phyloP scores from a whole-genome alignment of 1,140 invertebrate species.

The Kradibia gibbosae region DNA sequence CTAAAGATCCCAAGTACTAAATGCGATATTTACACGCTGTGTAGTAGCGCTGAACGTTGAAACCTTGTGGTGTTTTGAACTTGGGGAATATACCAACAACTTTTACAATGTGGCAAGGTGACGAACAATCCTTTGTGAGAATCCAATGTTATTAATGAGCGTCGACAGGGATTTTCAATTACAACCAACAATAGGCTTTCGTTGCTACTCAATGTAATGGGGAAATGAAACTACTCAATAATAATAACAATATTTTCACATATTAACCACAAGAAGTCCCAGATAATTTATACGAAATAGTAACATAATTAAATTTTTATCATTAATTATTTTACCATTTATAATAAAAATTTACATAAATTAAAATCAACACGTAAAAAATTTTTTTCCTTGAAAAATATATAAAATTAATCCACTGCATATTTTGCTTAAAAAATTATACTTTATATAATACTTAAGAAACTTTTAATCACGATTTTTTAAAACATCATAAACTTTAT shows the following conservation, averaged over 20 bases:
- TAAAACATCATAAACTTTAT: not conserved
- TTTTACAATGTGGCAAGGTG: conserved; percentile 10
- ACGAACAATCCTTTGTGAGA: conserved; percentile 5
- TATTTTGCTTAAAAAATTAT: too few relatives aligned
- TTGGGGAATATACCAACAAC: not conserved
- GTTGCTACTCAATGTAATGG: not conserved
- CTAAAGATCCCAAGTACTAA: not conserved
- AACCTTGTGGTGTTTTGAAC: not conserved
- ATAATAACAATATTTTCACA: too few relatives aligned
- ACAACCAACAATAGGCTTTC: not conserved
- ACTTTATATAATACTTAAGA: too few relatives aligned
- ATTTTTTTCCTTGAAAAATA: too few relatives aligned
- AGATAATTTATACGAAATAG: too few relatives aligned
- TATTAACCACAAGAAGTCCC: too few relatives aligned
- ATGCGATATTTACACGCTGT: conserved; percentile 8
- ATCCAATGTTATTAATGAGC: conserved; percentile 10
- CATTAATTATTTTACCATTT: too few relatives aligned
- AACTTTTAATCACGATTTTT: not conserved
- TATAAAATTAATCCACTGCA: too few relatives aligned
- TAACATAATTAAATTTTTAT: too few relatives aligned
- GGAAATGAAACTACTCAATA: too few relatives aligned
- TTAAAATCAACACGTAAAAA: too few relatives aligned
- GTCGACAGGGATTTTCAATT: not conserved
- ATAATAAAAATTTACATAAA: too few relatives aligned
- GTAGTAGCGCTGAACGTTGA: not conserved